Conservation (phyloP, 2,113 vertebrate species). For the Picathartes gymnocephalus region DNA sequence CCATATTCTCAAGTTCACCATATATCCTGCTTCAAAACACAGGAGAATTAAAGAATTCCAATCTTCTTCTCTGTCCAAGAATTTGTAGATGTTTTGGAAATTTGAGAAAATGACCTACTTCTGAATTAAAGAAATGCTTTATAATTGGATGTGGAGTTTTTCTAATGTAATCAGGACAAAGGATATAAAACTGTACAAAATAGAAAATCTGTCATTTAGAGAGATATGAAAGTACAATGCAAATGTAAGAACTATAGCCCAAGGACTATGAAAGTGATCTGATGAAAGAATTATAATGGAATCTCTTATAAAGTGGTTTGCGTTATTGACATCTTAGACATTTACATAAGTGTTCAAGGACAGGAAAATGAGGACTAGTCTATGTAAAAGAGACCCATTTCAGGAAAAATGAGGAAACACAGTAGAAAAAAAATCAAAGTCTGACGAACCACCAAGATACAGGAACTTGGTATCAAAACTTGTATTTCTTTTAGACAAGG, state of each 20-base stretch:
- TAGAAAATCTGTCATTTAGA: background rate
- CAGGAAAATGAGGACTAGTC: background rate
- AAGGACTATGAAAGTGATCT: background rate
- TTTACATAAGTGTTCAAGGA: background rate
- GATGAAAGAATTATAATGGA: background rate
- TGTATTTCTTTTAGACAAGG: background rate
- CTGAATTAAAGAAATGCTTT: slow-evolving; percentile 35
- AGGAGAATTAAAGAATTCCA: slow-evolving; percentile 32
- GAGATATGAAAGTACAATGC: background rate
- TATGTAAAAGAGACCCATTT: background rate
- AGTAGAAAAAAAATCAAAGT: background rate
- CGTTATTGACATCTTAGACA: background rate
- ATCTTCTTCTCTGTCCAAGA: background rate
- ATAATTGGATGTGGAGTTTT: slow-evolving; percentile 25
- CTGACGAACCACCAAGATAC: background rate
- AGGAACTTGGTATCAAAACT: background rate
- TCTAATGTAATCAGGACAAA: background rate
- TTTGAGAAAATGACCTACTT: slow-evolving; percentile 17
- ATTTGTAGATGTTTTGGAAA: slow-evolving; percentile 4
- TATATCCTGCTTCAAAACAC: background rate
- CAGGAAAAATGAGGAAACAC: background rate
- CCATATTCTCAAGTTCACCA: background rate
- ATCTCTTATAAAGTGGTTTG: background rate
- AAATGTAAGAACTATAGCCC: background rate
- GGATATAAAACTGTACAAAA: background rate